A percentile compares a stretch with the other conserved stretches of the same genome.
These are phyloP conservation scores for Pomacea maculata DNA, from an alignment of 1,140 invertebrate genomes.

Conservation along the genomic window DNA sequence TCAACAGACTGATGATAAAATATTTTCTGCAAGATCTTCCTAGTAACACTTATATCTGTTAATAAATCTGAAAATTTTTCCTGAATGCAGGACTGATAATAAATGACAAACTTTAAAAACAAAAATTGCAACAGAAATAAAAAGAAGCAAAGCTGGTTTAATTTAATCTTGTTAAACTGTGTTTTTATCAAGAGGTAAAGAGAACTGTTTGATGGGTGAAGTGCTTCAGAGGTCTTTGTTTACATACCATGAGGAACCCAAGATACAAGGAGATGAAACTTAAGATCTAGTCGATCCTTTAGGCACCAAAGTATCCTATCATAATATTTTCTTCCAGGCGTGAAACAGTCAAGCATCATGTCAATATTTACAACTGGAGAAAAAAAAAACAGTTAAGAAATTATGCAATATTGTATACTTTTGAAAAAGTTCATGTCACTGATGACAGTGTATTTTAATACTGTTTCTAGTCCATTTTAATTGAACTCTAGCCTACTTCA, in stretches of 20 bases:
- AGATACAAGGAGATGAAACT: constrained; percentile 44
- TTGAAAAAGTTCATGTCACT: not conserved
- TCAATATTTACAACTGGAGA: constrained; percentile 55
- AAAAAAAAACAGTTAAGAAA: constrained; percentile 11
- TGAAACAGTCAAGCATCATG: constrained; percentile 39
- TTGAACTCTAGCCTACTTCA: too few relatives aligned
- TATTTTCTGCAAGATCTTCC: too few relatives aligned
- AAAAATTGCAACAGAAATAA: too few relatives aligned
- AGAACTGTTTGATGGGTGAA: not conserved
- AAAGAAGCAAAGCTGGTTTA: too few relatives aligned
- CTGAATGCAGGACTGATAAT: too few relatives aligned
- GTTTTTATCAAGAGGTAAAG: not conserved
- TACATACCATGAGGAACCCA: constrained; percentile 53
- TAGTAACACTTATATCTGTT: too few relatives aligned
- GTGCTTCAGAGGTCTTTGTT: not conserved
- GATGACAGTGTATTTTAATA: too few relatives aligned
- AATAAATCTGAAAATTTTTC: too few relatives aligned
- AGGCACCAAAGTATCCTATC: constrained; percentile 49
- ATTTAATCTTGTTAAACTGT: too few relatives aligned
- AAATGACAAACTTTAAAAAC: too few relatives aligned
- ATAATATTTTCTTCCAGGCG: constrained; percentile 52
- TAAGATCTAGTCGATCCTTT: constrained; percentile 32
- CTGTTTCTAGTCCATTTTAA: too few relatives aligned
- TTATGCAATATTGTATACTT: not conserved
- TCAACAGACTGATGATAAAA: too few relatives aligned